Evolutionary conservation across 2,113 vertebrate species (phyloP).

Genomic region (Zeus faber): DNA sequence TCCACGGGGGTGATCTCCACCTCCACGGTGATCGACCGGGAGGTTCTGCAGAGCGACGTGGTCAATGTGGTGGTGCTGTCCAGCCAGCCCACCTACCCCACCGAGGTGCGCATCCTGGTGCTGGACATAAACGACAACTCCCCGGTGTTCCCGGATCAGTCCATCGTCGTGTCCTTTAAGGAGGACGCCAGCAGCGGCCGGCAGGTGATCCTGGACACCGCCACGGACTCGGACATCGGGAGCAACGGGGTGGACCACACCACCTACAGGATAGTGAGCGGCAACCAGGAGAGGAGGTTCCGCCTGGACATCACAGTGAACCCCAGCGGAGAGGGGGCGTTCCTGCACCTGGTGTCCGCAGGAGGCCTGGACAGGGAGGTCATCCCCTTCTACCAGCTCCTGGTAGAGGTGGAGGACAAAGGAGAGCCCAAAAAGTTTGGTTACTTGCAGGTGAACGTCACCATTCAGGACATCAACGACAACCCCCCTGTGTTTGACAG

Average conservation of each 20-base stretch:
- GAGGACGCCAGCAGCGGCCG: slow-evolving; percentile 95
- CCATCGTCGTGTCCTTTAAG: slow-evolving; percentile 92
- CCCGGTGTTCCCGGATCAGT: slow-evolving; percentile 91
- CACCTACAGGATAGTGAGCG: slow-evolving; percentile 90
- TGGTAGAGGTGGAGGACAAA: slow-evolving; percentile 95
- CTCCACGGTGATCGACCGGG: slow-evolving; percentile 88
- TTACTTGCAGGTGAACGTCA: slow-evolving; percentile 95
- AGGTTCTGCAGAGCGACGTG: slow-evolving; percentile 85
- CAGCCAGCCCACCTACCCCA: slow-evolving; percentile 96
- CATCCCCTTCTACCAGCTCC: slow-evolving; percentile 85
- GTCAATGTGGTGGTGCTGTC: slow-evolving; percentile 96
- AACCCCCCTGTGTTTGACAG: slow-evolving; percentile 89
- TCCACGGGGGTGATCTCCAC: slow-evolving; percentile 88
- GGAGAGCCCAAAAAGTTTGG: slow-evolving; percentile 88
- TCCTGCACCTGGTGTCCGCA: slow-evolving; percentile 91
- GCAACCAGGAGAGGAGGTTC: slow-evolving; percentile 90
- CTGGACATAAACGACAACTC: slow-evolving; percentile 95
- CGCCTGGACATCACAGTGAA: slow-evolving; percentile 94
- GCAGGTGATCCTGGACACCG: slow-evolving; percentile 96
- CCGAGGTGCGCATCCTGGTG: slow-evolving; percentile 92
- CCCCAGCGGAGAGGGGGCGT: slow-evolving; percentile 96
- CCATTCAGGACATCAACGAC: slow-evolving; percentile 94
- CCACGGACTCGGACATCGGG: slow-evolving; percentile 91
- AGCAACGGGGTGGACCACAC: slow-evolving; percentile 93
- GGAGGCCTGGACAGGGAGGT: slow-evolving; percentile 91